Base-by-base conservation (phyloP, 2,113 vertebrate species). In the Neotoma lepida region DNA sequence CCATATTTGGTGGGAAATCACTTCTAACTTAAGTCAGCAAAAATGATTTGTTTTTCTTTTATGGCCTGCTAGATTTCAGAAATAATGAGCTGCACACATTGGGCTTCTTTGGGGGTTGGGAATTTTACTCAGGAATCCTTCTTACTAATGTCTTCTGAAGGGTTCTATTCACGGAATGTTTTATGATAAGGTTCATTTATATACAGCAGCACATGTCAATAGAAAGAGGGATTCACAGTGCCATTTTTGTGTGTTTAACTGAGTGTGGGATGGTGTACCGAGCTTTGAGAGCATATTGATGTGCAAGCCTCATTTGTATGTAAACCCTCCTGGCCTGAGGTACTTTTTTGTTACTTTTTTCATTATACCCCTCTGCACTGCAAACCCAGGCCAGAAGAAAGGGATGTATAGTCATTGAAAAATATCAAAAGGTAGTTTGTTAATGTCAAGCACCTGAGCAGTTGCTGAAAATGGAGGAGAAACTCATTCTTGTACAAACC, bases 1-100 rank as follows among this genome's bases (percentile, higher is more conserved):
- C 14, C 17, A 77, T 78, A 80, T 77, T 92, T 14, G 4, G 87
- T 92, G 96, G 94, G 73, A 97, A 96, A 96, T 91, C 58, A 24
- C 28, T 39, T 94, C 90, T 97, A 93, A 94, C 95, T 93, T 88
- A 97, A 97, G 87, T 89, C 89, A 95, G 88, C 54, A 64, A 49
- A 94, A 97, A 96, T 88, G 26, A 46, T 73, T 7, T n/a, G 49
- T 35, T 81, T 12, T 86, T 89, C 4, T 86, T 89, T 73, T 49
- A 90, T 46, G 66, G 17, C 30, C 56, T 89, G 97, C 96, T 81
- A 91, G 46, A 33, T 74, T 95, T 89, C 71, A 97, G 94, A 96
- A 94, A 97, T 97, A 97, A 98, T 97, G 92, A 98, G 97, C 96
- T 97, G 94, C 80, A 58, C 66, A 89, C 93, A 97, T 77, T 26